Evolutionary conservation across 2,113 vertebrate species (phyloP).

Genomic region (Siniperca knerii): DNA sequence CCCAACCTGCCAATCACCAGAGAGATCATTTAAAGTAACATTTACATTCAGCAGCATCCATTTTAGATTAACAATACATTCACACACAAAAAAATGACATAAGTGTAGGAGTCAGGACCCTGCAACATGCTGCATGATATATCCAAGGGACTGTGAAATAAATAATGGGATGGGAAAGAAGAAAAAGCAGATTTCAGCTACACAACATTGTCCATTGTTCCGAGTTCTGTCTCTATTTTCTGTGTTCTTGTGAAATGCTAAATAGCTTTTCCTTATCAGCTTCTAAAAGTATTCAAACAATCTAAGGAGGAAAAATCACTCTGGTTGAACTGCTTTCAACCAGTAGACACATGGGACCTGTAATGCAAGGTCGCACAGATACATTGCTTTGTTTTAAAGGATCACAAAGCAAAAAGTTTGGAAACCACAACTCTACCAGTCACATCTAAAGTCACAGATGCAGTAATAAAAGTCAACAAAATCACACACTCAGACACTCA

Average conservation of each 20-base stretch:
- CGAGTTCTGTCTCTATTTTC: neutral
- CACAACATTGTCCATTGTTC: neutral
- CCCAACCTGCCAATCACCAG: constrained; percentile 63
- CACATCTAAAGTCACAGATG: neutral
- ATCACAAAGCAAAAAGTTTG: neutral
- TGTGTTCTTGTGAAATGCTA: constrained; percentile 15
- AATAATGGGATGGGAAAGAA: constrained; percentile 23
- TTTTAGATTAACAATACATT: neutral
- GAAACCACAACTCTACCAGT: neutral
- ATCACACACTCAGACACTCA: constrained; percentile 10
- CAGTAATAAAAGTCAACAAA: neutral
- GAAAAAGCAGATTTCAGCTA: neutral
- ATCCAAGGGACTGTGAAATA: neutral
- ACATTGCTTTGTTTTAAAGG: neutral
- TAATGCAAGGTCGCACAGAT: neutral
- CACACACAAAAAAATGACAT: neutral
- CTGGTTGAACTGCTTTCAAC: neutral
- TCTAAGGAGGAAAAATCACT: neutral
- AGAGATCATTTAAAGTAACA: constrained; percentile 20
- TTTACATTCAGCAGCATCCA: neutral
- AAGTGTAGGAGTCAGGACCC: neutral
- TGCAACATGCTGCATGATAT: neutral
- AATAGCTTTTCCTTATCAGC: neutral
- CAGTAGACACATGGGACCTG: neutral
- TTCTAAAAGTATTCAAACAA: neutral